Conservation (phyloP, 1,140 invertebrate genomes). For the Ylistrum balloti region DNA sequence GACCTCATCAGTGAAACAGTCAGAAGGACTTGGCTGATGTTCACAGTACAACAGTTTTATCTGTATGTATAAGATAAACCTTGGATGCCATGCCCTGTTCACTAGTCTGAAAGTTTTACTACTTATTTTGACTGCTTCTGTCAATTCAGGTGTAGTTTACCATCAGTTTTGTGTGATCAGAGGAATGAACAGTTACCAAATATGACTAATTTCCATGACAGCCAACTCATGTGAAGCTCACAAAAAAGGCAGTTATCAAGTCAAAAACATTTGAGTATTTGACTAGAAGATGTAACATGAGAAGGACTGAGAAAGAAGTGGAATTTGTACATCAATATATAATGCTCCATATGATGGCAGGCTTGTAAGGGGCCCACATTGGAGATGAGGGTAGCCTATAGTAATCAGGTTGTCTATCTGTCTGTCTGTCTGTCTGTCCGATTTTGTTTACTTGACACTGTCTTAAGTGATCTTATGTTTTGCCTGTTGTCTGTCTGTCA, state of each 20-base stretch:
- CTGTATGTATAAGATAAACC: background rate
- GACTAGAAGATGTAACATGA: background rate
- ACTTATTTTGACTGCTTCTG: background rate
- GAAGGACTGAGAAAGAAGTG: no score
- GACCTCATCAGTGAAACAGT: background rate
- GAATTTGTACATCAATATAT: no score
- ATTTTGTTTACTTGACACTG: no score
- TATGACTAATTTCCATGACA: background rate
- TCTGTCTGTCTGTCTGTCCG: no score
- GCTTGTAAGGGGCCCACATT: no score
- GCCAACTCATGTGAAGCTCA: background rate
- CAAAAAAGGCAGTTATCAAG: background rate
- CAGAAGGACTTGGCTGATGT: background rate
- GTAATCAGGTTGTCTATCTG: no score
- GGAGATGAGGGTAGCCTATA: no score
- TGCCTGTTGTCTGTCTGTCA: no score
- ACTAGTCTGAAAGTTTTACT: background rate
- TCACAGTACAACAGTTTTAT: background rate
- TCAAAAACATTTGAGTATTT: background rate
- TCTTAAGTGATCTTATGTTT: no score
- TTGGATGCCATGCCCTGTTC: background rate
- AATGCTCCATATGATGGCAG: no score
- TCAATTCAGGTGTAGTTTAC: background rate
- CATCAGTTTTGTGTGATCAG: background rate
- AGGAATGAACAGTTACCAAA: background rate